Evolutionary conservation across 2,797 vertebrate species (phyloP).

Genomic region (Sciaenops ocellatus): DNA sequence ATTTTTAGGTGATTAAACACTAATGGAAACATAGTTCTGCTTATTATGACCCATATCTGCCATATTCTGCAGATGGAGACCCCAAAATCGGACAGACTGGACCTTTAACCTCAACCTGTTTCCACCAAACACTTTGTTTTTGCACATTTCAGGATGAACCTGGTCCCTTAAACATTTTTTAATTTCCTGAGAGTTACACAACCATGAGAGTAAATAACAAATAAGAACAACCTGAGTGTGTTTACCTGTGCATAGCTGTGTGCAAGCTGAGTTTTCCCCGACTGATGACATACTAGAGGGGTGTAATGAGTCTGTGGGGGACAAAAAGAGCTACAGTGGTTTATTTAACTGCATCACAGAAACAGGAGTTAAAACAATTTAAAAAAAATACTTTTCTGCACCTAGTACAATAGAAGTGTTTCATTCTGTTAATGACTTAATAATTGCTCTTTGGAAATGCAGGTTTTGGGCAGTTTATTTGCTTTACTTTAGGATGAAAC

Average conservation of each 20-base stretch:
- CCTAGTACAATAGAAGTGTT: not conserved
- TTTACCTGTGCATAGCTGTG: too few relatives aligned
- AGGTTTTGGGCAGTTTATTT: not conserved
- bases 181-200: too few relatives aligned
- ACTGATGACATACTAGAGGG: too few relatives aligned
- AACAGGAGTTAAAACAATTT: not conserved
- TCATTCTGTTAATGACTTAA: not conserved
- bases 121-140: not conserved
- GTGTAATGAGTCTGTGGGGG: not conserved
- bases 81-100: too few relatives aligned
- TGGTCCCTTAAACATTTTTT: too few relatives aligned
- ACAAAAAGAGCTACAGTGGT: not conserved
- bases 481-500: not conserved
- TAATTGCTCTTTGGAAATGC: slow-evolving; percentile 5
- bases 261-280: too few relatives aligned
- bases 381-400: not conserved
- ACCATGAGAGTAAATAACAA: too few relatives aligned
- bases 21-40: too few relatives aligned
- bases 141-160: not conserved
- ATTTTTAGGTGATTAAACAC: too few relatives aligned
- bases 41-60: too few relatives aligned
- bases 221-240: too few relatives aligned
- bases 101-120: not conserved
- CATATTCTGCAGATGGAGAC: too few relatives aligned
- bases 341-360: not conserved